Base-by-base conservation (phyloP, 1,140 invertebrate species). In the Liolophura sinensis region DNA sequence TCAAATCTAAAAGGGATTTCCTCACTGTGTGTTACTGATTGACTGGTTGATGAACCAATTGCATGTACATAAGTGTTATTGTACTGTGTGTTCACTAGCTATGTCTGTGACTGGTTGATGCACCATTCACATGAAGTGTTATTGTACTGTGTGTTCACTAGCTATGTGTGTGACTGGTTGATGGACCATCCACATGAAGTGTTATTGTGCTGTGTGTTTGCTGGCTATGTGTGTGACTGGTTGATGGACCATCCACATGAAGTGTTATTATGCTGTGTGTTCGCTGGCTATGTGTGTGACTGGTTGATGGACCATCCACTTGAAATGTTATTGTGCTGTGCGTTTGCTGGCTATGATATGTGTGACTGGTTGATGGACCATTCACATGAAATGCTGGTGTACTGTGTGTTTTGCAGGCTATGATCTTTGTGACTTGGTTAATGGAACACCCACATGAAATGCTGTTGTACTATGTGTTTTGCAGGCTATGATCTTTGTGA, bases 221-320 rank as follows among this genome's bases (percentile, higher is more conserved):
- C 88, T 95, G 95, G 94, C 79, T 95, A 97, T 88, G 88, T 97
- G 77, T 93, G 97, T 81, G 93, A 94, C 86, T 98, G 95, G 95
- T 87, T 98, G 71, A 94, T 95, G 90, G 92, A 95, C 78, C 90
- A n/a, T n/a, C n/a, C n/a, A n/a, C n/a, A n/a, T n/a, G n/a, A n/a
- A n/a, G n/a, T n/a, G 50, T 20, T 16, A 20, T 20, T 14, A 0
- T 56, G 20, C 40, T 58, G 25, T 60, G n/a, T 56, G 48, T 55
- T 49, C 70, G 60, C 88, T 95, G 95, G 94, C 79, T 95, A 94
- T 86, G 95, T 97, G 77, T 93, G 97, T 81, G 93, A 94, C 86
- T n/a, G 95, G 95, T 87, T 98, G 71, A 94, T 95, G 90, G 92
- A 95, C 78, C 90, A 92, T 77, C 89, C n/a, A n/a, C n/a, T n/a